A percentile compares a stretch with the other conserved stretches of the same genome.
These are phyloP conservation scores for Chymomyza fuscimana DNA, from an alignment of 2,888 invertebrate species.

Conservation along the genomic window DNA sequence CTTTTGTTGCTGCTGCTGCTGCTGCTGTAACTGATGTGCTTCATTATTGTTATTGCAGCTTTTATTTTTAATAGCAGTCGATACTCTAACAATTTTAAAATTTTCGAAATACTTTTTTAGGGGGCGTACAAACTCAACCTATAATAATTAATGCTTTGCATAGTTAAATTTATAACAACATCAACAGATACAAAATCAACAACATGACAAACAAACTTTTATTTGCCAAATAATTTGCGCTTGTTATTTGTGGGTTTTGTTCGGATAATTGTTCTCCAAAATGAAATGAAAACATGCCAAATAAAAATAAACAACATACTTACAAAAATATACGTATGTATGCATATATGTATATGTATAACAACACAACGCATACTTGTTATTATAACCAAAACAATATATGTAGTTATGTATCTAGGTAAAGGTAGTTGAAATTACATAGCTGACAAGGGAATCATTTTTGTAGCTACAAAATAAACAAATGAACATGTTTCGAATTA, in stretches of 20 bases:
- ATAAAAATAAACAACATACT: slow-evolving; percentile 45
- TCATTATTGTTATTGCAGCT: background rate
- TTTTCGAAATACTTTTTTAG: slow-evolving; percentile 8
- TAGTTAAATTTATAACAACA: slow-evolving; percentile 11
- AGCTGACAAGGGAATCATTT: background rate
- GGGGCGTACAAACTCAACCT: slow-evolving; percentile 11
- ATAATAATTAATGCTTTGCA: background rate
- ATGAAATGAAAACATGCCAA: slow-evolving; percentile 59
- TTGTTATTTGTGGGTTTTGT: slow-evolving; percentile 19
- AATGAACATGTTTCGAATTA: background rate
- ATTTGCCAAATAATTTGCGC: slow-evolving; percentile 6
- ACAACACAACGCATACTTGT: slow-evolving; percentile 10
- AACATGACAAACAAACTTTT: background rate
- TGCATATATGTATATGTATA: background rate
- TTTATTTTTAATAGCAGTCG: background rate
- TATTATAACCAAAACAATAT: slow-evolving; percentile 1
- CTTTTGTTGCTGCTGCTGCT: slow-evolving; percentile 32
- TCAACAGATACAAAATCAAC: slow-evolving; percentile 18
- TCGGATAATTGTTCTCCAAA: slow-evolving; percentile 40
- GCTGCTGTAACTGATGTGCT: background rate
- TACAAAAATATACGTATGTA: slow-evolving; percentile 20
- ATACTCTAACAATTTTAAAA: slow-evolving; percentile 7
- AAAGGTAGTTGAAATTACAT: background rate
- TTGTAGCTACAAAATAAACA: slow-evolving; percentile 2
- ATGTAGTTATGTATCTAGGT: background rate